These are phyloP conservation scores for Zaprionus davidi DNA, from an alignment of 1,140 invertebrate species.

Conservation along the genomic window DNA sequence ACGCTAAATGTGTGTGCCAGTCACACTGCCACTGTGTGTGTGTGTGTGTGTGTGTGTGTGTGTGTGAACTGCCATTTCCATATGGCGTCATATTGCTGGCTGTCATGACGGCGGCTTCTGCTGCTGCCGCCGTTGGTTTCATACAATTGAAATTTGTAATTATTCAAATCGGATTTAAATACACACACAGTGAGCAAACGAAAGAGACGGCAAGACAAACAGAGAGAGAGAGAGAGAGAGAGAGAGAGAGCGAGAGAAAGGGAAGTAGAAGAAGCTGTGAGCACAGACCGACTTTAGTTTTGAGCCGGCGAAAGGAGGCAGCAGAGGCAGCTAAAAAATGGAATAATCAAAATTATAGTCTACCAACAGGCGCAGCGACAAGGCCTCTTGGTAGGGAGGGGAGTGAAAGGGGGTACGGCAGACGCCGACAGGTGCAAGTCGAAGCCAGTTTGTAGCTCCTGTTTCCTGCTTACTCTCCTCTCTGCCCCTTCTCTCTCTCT, in stretches of 20 bases:
- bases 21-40: constrained; percentile 20
- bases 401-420: too few species aligned
- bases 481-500: neutral
- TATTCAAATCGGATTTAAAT: constrained; percentile 82
- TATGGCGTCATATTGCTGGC: constrained; percentile 77
- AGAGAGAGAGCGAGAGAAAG: neutral
- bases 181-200: constrained; percentile 48
- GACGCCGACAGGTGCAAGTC: constrained; percentile 62
- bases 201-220: neutral
- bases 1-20: constrained; percentile 62
- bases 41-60: constrained; percentile 16
- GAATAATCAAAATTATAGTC: constrained; percentile 52
- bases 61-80: constrained; percentile 66
- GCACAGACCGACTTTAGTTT: constrained; percentile 39
- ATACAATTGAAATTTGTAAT: constrained; percentile 82
- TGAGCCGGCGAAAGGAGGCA: constrained; percentile 24
- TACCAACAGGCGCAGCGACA: constrained; percentile 18
- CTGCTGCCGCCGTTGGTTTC: constrained; percentile 57
- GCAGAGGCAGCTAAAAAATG: constrained; percentile 32
- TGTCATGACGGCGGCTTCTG: constrained; percentile 37
- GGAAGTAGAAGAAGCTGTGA: neutral
- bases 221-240: neutral
- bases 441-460: constrained; percentile 35
- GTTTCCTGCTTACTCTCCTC: constrained; percentile 22
- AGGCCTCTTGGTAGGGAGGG: neutral